Evolutionary conservation across 2,888 invertebrate species (phyloP), one percentile per base, ranked within the genome.

Genomic region (Limnephilus rhombicus): DNA sequence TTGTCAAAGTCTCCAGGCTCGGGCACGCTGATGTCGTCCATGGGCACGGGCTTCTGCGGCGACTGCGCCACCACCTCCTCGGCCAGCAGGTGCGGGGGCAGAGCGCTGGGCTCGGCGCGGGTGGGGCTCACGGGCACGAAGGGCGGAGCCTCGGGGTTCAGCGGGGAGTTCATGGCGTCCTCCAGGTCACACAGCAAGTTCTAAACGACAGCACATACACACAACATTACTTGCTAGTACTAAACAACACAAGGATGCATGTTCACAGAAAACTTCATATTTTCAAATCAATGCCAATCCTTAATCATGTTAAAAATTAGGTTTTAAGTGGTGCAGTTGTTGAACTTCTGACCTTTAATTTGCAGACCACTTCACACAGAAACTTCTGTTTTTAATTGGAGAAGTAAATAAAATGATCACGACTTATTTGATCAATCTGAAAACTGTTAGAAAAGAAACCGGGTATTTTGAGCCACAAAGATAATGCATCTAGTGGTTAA

Each of bases 81-180:
- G 0, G 53, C 24, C 85, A 93, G 85, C 37, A 93, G 90, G 31
- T 88, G 90, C 37, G 92, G 80, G 49, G 91, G 91, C 3, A 93
- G 88, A 31, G 90, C 85, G 24, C 90, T 34, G 91, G 95, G 94
- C 12, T 94, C 94, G 80, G 96, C 95, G 1, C 96, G 95, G 81
- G 97, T 97, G 0, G 97, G 97, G 11, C 97, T 97, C 9, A 96
- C 95, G 11, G 98, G 98, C 92, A 98, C 96, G 95, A 98, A 98
- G 95, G 98, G 98, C n/a, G 98, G 97, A 31, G 98, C 98, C 94
- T 98, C 97, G 0, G 98, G 98, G 96, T 98, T 98, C 94, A 98
- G 95, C 92, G 97, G 98, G 85, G 98, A 98, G 96, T 97, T 97
- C 95, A 97, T 97, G 94, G 97, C 97, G 94, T 96, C 95, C 87